A percentile compares a stretch with the other conserved stretches of the same genome.
phyloP scores from a whole-genome alignment of 2,888 invertebrate species.

The Xylophagus ater region DNA sequence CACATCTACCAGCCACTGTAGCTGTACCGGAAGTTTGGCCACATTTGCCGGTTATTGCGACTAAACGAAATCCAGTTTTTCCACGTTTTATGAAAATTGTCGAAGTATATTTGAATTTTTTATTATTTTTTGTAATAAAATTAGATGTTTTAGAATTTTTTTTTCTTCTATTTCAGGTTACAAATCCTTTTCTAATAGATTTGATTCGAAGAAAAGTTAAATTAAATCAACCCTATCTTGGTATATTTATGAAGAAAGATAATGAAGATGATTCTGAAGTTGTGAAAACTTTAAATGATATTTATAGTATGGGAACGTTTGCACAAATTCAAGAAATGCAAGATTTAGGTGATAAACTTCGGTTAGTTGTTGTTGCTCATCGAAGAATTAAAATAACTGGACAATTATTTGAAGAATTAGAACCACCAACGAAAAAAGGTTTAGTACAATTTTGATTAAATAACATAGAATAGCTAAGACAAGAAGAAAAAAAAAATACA shows the following conservation, averaged over 20 bases:
- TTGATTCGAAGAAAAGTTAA: slow-evolving; percentile 86
- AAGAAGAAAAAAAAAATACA: too few relatives aligned
- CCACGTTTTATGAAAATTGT: slow-evolving; percentile 96
- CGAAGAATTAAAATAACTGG: slow-evolving; percentile 71
- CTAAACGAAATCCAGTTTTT: slow-evolving; percentile 90
- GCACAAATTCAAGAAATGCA: slow-evolving; percentile 97
- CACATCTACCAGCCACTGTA: slow-evolving; percentile 67
- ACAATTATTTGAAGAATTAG: slow-evolving; percentile 63
- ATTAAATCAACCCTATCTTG: slow-evolving; percentile 93
- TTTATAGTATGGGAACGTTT: slow-evolving; percentile 88
- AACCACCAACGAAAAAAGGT: slow-evolving; percentile 38
- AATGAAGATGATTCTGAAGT: slow-evolving; percentile 82
- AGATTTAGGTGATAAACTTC: slow-evolving; percentile 79
- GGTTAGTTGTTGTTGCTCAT: slow-evolving; percentile 92
- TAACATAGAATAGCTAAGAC: too few relatives aligned
- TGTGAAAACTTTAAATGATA: slow-evolving; percentile 69
- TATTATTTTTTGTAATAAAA: not conserved
- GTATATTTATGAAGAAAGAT: slow-evolving; percentile 87
- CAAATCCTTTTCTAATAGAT: slow-evolving; percentile 77
- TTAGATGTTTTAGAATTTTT: not conserved
- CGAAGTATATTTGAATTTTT: slow-evolving; percentile 52
- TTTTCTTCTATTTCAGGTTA: slow-evolving; percentile 48
- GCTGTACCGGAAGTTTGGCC: slow-evolving; percentile 96
- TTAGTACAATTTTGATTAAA: too few relatives aligned
- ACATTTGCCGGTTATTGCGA: slow-evolving; percentile 88